Evolutionary conservation across 2,113 vertebrate species (phyloP), one percentile per base, ranked within the genome.

Genomic region (Muntiacus muntjak): DNA sequence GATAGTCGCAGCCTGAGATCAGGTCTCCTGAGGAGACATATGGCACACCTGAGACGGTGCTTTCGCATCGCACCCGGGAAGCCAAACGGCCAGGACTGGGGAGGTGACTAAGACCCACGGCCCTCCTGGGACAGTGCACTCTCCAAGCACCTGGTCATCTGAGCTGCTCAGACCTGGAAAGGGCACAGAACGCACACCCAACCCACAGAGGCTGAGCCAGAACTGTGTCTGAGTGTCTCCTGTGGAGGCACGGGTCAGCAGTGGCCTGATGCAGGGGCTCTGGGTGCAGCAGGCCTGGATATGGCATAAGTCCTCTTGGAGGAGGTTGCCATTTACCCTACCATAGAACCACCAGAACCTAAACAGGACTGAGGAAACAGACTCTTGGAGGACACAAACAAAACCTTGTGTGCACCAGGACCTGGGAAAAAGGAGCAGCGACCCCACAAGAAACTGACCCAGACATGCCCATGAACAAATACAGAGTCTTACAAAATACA

Each of bases 131-230:
- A 71, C n/a, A 23, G n/a, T 23, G 2, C 21, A 19, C n/a, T 40
- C 8, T 0, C 67, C 19, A 71, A 40, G 19, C 19, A 40, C 64
- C 67, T 71, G 67, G n/a, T 71, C 10, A 40, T 40, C 67, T 71
- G 67, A 71, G 10, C n/a, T 71, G 19, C 19, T 71, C 67, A 40
- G n/a, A 40, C 67, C 19, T 71, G n/a, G n/a, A 71, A 71, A 71
- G 19, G n/a, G 10, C 67, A 23, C 0, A 10, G 23, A 71, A 71
- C 5, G 0, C 67, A 71, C 0, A 10, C 19, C 19, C 9, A 40
- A 19, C 19, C 67, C 36, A 71, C 19, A 71, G 19, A 71, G 67
- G 23, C 67, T 12, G 67, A 71, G 19, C 67, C 67, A 71, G 67
- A 71, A 71, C n/a, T 23, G 9, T 71, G 67, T 36, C 67, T 36